Conservation (phyloP, 2,797 vertebrate species). For the Acanthiza pusilla region DNA sequence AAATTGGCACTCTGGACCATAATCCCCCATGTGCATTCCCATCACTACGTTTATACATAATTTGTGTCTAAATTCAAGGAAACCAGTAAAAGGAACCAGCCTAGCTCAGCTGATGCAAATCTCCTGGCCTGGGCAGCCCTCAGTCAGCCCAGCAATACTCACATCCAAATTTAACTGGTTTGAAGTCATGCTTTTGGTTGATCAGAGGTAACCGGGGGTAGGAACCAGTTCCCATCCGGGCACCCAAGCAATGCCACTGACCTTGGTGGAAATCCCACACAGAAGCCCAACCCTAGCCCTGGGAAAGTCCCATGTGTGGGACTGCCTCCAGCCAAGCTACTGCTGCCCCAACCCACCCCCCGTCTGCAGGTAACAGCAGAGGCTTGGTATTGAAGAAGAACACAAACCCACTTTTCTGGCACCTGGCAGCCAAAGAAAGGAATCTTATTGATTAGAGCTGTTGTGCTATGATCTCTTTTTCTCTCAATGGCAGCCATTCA, state of each 20-base stretch:
- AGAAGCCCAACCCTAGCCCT: background rate
- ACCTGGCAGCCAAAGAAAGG: background rate
- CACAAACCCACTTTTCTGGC: background rate
- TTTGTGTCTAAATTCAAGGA: background rate
- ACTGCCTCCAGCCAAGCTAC: background rate
- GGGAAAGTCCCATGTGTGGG: accelerated
- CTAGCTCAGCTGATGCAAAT: background rate
- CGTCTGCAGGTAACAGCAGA: background rate
- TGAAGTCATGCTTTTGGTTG: background rate
- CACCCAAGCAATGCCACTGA: background rate
- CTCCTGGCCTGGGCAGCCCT: background rate
- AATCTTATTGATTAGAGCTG: background rate
- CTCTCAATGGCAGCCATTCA: background rate
- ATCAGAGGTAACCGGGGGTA: background rate
- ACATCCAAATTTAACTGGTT: background rate
- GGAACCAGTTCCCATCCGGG: background rate
- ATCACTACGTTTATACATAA: background rate
- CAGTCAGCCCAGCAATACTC: background rate
- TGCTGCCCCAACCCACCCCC: background rate
- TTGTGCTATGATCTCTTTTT: background rate
- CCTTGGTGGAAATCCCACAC: background rate
- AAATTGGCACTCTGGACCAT: accelerated
- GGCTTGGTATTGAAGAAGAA: background rate
- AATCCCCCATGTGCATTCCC: background rate
- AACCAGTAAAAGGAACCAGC: background rate